Evolutionary conservation across 2,797 vertebrate genomes (phyloP).

Genomic region (Chaetophractus vellerosus): DNA sequence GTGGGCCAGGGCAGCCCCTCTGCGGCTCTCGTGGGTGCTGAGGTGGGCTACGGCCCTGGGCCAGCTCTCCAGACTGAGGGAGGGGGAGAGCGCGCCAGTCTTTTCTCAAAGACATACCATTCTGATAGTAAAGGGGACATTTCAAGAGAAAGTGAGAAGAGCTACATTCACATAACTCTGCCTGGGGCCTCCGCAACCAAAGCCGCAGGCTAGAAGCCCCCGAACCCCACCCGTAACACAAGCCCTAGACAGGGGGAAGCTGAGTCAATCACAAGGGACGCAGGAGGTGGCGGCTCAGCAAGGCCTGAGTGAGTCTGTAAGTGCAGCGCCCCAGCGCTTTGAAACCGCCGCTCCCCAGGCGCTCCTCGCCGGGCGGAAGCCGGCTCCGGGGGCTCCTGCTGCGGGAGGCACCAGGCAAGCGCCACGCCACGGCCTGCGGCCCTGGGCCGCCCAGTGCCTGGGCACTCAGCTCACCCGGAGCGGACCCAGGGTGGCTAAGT

Average conservation of each 20-base stretch:
- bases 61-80: neutral
- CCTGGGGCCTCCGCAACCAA: neutral
- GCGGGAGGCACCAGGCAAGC: neutral
- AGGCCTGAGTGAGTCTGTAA: neutral
- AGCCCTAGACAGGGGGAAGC: neutral
- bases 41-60: neutral
- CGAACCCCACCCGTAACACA: neutral
- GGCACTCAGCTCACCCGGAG: neutral
- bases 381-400: neutral
- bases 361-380: neutral
- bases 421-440: too few species aligned
- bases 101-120: neutral
- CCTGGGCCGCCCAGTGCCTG: neutral
- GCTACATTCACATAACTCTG: neutral
- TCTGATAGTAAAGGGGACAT: neutral
- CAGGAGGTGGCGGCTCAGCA: neutral
- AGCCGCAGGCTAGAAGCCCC: neutral
- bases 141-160: conserved; percentile 6
- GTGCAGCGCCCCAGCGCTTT: neutral
- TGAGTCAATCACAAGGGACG: neutral
- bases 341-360: neutral
- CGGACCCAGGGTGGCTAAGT: neutral
- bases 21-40: neutral
- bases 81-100: neutral
- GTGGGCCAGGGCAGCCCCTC: neutral